A percentile compares a stretch with the other conserved stretches of the same genome.
Evolutionary conservation across 2,113 vertebrate genomes (phyloP).

Genomic region (Campylomormyrus tamandua): DNA sequence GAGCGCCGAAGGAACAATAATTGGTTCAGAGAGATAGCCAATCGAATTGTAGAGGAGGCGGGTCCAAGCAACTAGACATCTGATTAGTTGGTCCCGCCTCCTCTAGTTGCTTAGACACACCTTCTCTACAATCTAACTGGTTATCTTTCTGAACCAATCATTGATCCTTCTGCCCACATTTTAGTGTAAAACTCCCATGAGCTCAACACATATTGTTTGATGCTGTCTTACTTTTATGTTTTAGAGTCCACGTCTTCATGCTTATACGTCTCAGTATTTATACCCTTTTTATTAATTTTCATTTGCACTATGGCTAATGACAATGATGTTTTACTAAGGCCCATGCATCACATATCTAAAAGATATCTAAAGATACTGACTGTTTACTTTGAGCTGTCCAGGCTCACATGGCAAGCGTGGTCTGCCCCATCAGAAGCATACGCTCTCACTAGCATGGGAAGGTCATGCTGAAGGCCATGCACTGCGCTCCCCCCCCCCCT

Average conservation of each 20-base stretch:
- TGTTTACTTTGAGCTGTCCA: background rate
- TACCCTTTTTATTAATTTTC: background rate
- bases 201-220: no score
- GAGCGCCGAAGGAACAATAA: no score
- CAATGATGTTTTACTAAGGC: background rate
- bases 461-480: background rate
- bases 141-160: no score
- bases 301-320: background rate
- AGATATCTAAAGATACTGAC: background rate
- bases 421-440: background rate
- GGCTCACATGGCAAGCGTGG: background rate
- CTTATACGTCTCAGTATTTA: background rate
- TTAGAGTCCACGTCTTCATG: background rate
- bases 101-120: no score
- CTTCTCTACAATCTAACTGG: no score
- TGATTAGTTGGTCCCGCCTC: no score
- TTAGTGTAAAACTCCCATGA: no score
- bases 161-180: no score
- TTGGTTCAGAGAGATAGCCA: no score
- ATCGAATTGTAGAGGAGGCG: no score
- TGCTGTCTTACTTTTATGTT: background rate
- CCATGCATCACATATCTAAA: background rate
- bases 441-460: background rate
- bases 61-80: no score
- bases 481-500: background rate